These are phyloP conservation scores for Pardalotus punctatus DNA, from an alignment of 2,113 vertebrate species.

Conservation along the genomic window DNA sequence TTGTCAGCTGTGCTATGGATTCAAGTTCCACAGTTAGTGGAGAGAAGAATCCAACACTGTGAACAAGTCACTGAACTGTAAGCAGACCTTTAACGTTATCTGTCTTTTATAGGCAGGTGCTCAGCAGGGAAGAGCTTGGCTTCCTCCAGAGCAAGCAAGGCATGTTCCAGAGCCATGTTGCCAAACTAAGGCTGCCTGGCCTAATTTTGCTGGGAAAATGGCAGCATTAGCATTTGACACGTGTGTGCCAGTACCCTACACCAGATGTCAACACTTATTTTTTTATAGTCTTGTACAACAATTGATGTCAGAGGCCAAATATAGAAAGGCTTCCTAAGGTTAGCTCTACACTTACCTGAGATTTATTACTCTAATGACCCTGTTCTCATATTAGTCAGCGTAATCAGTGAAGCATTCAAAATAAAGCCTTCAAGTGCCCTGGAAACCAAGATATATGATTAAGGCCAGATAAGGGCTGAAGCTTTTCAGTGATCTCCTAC, in stretches of 20 bases:
- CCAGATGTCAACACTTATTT: background rate
- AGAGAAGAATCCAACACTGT: background rate
- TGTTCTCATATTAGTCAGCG: background rate
- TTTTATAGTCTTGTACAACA: background rate
- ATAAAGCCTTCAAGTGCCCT: background rate
- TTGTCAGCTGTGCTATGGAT: background rate
- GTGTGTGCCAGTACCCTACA: fast-evolving
- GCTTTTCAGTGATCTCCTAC: background rate
- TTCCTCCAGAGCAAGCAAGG: background rate
- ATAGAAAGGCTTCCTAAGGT: background rate
- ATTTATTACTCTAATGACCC: background rate
- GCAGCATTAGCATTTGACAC: background rate
- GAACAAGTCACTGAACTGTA: background rate
- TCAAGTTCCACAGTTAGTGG: background rate
- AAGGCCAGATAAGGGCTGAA: background rate
- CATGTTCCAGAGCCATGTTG: background rate
- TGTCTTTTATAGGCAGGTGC: background rate
- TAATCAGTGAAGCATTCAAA: background rate
- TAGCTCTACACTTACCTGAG: background rate
- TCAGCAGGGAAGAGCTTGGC: background rate
- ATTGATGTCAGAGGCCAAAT: background rate
- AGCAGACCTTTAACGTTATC: background rate
- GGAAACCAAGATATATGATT: background rate
- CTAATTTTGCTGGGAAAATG: background rate
- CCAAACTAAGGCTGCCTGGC: background rate